Evolutionary conservation across 2,888 invertebrate genomes (phyloP).

Genomic region (Poecilobothrus nobilitatus): DNA sequence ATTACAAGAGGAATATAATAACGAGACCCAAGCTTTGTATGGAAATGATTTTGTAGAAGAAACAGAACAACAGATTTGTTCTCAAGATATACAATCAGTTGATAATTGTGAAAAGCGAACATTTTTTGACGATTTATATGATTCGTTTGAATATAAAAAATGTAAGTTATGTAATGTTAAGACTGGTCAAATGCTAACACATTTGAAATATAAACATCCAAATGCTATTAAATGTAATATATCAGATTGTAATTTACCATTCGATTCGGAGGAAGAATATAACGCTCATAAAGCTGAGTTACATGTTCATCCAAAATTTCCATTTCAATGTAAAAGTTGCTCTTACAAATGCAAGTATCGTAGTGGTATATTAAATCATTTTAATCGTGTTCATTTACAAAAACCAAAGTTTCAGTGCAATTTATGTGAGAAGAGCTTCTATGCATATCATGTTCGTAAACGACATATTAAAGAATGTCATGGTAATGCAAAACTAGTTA

Average conservation of each 20-base stretch:
- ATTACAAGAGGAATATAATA: neutral
- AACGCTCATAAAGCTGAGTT: neutral
- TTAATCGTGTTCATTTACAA: neutral
- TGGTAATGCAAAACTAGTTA: neutral
- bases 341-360: neutral
- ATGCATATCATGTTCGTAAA: neutral
- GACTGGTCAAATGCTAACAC: neutral
- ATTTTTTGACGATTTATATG: neutral
- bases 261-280: neutral
- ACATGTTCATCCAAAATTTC: neutral
- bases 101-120: neutral
- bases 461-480: constrained; percentile 1
- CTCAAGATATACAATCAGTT: neutral
- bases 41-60: neutral
- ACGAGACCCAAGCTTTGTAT: neutral
- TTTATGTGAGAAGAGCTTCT: constrained; percentile 2
- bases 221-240: neutral
- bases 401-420: constrained; percentile 1
- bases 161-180: constrained; percentile 1
- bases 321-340: constrained; percentile 4
- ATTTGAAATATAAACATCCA: neutral
- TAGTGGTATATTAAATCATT: constrained; percentile 1
- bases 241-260: constrained; percentile 1
- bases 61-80: neutral
- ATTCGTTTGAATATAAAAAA: constrained; percentile 2